Evolutionary conservation across 2,888 invertebrate species (phyloP), one percentile per base, ranked within the genome.

Genomic region (Hedychridium roseum): DNA sequence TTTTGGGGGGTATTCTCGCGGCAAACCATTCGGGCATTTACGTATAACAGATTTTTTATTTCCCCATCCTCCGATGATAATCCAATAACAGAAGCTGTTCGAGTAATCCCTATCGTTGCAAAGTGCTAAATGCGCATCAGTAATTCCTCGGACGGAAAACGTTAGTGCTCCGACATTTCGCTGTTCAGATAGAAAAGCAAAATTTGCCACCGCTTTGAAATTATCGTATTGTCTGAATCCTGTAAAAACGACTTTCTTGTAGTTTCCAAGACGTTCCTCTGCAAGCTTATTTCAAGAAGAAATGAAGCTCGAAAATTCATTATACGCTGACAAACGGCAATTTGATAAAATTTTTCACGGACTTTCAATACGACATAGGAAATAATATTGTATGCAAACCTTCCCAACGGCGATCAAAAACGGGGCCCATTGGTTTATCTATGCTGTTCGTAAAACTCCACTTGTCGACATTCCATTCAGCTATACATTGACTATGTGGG

Each of bases 321-420:
- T n/a, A n/a, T n/a, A n/a, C n/a, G n/a, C n/a, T n/a, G n/a, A n/a
- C n/a, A n/a, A n/a, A n/a, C n/a, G n/a, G n/a, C n/a, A n/a, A n/a
- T n/a, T n/a, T n/a, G n/a, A n/a, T n/a, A n/a, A n/a, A n/a, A n/a
- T n/a, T n/a, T n/a, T n/a, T n/a, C n/a, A n/a, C n/a, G n/a, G n/a
- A n/a, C n/a, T n/a, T n/a, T n/a, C n/a, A n/a, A n/a, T n/a, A n/a
- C n/a, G n/a, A n/a, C n/a, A n/a, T n/a, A n/a, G n/a, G 12, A 17
- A 21, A 15, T 3, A 2, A n/a, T 11, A 37, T 43, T 17, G 7
- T n/a, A 9, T 32, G 18, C 50, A 37, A 54, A 73, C 73, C 57
- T 69, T 75, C 73, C 74, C 72, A 75, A 39, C 71, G 63, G 16
- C 38, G 52, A 34, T 74, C 73, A 2, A 55, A 45, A 14, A 73